A percentile compares a stretch with the other conserved stretches of the same genome.
phyloP scores from a whole-genome alignment of 2,797 vertebrate species.

The Hirundo rustica region DNA sequence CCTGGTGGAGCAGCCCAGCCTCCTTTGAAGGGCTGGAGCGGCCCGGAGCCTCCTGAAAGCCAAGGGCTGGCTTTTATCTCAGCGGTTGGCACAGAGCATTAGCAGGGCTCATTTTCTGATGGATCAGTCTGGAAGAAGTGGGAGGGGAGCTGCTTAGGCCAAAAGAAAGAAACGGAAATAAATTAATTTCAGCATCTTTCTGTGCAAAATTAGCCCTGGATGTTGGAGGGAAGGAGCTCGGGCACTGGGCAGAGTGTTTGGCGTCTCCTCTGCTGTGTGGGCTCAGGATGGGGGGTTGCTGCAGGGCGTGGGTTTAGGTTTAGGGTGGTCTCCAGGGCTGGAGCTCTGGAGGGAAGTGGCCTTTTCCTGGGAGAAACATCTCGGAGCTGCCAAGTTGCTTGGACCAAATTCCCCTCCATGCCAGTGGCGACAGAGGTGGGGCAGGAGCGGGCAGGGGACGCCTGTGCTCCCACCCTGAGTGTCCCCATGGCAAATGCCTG shows the following conservation, averaged over 20 bases:
- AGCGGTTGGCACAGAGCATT: neutral
- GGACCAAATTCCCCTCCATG: rapidly evolving
- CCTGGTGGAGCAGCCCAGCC: neutral
- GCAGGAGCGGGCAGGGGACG: neutral
- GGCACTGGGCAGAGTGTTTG: neutral
- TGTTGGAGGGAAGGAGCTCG: neutral
- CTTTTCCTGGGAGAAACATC: neutral
- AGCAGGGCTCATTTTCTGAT: constrained; percentile 11
- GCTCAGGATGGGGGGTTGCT: neutral
- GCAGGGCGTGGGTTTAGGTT: neutral
- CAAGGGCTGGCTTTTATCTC: constrained; percentile 31
- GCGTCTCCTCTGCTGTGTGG: neutral
- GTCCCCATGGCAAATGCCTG: neutral
- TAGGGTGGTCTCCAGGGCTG: neutral
- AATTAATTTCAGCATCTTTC: neutral
- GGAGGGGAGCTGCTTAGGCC: constrained; percentile 18
- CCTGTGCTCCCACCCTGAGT: neutral
- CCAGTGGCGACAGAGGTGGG: neutral
- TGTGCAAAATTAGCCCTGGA: neutral
- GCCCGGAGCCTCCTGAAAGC: neutral
- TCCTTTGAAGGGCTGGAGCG: neutral
- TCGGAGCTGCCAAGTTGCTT: neutral
- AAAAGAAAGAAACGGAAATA: neutral
- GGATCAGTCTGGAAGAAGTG: constrained; percentile 36
- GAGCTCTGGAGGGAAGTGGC: neutral